These are phyloP conservation scores for Thecocarcelia acutangulata DNA, from an alignment of 2,888 invertebrate genomes.

Conservation along the genomic window DNA sequence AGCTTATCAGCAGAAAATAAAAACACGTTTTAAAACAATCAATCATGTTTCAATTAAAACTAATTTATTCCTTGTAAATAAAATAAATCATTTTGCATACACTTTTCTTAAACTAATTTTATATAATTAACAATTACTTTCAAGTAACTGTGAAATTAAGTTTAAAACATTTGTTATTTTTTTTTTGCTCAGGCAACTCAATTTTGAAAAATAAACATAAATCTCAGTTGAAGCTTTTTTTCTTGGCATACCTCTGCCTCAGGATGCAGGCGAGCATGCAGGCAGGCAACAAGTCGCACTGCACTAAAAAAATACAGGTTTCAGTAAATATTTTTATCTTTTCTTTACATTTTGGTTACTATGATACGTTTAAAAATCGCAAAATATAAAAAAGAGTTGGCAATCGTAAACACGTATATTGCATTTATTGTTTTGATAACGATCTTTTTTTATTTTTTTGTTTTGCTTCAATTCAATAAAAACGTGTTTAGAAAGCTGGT, in stretches of 20 bases:
- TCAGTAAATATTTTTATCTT: conserved; percentile 21
- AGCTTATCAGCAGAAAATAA: conserved; percentile 11
- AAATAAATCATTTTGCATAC: not conserved
- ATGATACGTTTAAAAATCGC: conserved; percentile 6
- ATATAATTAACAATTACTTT: conserved; percentile 20
- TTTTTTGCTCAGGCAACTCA: not conserved
- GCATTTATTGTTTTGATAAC: conserved; percentile 65
- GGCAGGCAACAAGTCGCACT: conserved; percentile 41
- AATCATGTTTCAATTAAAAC: conserved; percentile 37
- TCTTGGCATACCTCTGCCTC: conserved; percentile 2
- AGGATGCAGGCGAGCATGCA: not conserved
- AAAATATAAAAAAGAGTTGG: conserved; percentile 36
- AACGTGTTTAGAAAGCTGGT: conserved; percentile 65
- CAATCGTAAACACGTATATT: conserved; percentile 60
- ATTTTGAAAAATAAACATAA: conserved; percentile 6
- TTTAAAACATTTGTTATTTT: conserved; percentile 3
- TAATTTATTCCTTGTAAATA: conserved; percentile 1
- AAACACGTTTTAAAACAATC: conserved; percentile 48
- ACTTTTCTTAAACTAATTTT: not conserved
- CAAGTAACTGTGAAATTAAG: conserved; percentile 8
- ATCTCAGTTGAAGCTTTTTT: not conserved
- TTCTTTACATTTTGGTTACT: not conserved
- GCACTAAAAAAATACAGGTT: conserved; percentile 54
- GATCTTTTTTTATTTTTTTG: conserved; percentile 41
- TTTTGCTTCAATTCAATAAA: conserved; percentile 49